Conservation (phyloP, 2,888 invertebrate species). For the Xanthia togata region DNA sequence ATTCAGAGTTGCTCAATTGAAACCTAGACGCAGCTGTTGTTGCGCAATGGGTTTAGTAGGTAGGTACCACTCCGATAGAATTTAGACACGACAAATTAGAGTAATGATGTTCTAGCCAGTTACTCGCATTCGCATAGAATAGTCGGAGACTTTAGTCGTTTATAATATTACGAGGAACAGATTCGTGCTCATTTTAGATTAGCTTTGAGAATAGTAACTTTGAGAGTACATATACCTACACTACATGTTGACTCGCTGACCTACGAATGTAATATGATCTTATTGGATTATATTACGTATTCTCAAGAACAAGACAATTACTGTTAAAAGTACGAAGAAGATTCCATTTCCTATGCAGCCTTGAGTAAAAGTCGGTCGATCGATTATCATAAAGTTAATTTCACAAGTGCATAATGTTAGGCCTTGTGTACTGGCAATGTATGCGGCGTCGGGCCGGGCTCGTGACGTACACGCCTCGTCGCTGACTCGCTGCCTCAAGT, state of each 20-base stretch:
- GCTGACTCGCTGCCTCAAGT: conserved; percentile 65
- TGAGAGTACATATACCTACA: neutral
- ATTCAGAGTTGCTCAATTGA: conserved; percentile 67
- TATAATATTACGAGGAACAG: conserved; percentile 33
- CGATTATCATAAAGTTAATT: conserved; percentile 70
- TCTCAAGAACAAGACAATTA: conserved; percentile 19
- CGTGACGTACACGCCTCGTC: conserved; percentile 72
- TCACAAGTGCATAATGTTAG: conserved; percentile 74
- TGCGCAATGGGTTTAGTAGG: conserved; percentile 67
- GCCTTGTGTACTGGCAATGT: conserved; percentile 61
- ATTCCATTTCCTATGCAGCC: conserved; percentile 60
- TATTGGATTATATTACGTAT: conserved; percentile 15
- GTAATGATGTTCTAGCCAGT: conserved; percentile 39
- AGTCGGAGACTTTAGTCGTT: neutral
- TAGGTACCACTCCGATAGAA: conserved; percentile 58
- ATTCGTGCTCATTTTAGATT: conserved; percentile 25
- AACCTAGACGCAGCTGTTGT: conserved; percentile 71
- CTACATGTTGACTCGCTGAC: conserved; percentile 1
- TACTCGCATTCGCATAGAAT: conserved; percentile 22
- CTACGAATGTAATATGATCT: neutral
- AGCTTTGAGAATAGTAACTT: conserved; percentile 23
- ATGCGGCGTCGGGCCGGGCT: conserved; percentile 54
- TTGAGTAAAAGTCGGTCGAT: conserved; percentile 63
- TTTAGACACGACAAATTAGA: conserved; percentile 55
- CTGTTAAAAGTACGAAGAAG: conserved; percentile 30